Evolutionary conservation across 2,113 vertebrate species (phyloP).

Genomic region (Meleagris gallopavo): DNA sequence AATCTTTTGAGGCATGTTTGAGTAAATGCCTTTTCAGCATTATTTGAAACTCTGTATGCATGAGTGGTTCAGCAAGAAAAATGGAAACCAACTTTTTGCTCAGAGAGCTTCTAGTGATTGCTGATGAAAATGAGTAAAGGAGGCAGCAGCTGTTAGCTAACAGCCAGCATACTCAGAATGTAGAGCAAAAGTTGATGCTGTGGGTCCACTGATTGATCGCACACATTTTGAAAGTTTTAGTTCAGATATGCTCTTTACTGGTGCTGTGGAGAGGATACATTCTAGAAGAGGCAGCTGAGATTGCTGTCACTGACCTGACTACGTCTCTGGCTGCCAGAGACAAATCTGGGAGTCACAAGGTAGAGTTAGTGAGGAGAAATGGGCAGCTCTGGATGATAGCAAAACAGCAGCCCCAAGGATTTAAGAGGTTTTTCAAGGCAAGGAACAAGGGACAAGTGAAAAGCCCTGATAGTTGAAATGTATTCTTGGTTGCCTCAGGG

Average conservation of each 20-base stretch:
- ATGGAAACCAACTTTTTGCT: not conserved
- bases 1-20: not conserved
- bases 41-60: not conserved
- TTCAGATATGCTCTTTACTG: not conserved
- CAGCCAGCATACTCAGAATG: not conserved
- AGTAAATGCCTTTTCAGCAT: not conserved
- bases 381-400: not conserved
- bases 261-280: not conserved
- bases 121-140: not conserved
- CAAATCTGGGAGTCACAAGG: not conserved
- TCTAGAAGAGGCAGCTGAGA: not conserved
- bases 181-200: not conserved
- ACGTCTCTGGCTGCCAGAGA: not conserved
- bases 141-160: not conserved
- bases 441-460: not conserved
- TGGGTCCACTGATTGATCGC: not conserved
- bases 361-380: not conserved
- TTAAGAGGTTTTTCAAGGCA: not conserved
- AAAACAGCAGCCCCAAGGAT: not conserved
- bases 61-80: not conserved
- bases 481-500: not conserved
- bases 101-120: not conserved
- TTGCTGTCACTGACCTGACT: not conserved
- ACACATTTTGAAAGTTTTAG: not conserved
- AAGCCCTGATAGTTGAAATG: fast-evolving